These are phyloP conservation scores for Rhagologus leucostigma DNA, from an alignment of 2,113 vertebrate species.

Conservation along the genomic window DNA sequence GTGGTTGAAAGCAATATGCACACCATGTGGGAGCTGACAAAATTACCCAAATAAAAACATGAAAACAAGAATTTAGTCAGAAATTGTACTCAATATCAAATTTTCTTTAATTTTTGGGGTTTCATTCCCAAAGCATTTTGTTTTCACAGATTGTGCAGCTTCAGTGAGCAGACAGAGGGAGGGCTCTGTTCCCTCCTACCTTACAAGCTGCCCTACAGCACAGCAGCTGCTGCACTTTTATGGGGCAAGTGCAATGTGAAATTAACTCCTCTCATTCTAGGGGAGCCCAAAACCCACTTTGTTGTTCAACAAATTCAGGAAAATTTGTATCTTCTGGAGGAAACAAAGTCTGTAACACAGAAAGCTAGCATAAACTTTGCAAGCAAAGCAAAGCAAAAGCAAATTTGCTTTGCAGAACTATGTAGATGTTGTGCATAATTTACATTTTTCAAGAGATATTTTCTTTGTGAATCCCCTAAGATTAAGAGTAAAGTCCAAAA, in stretches of 20 bases:
- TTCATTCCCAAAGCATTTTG: not conserved
- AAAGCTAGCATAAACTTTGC: not conserved
- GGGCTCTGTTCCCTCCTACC: not conserved
- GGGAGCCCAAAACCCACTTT: not conserved
- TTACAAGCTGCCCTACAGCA: fast-evolving
- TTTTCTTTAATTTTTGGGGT: not conserved
- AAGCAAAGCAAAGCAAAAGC: no score
- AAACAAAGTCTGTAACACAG: not conserved
- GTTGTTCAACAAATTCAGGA: not conserved
- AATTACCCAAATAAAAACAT: not conserved
- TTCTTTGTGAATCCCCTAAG: not conserved
- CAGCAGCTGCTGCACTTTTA: not conserved
- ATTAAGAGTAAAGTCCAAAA: not conserved
- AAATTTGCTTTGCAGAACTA: not conserved
- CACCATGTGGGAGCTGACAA: not conserved
- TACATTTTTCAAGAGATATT: not conserved
- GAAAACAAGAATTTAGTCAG: not conserved
- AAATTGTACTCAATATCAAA: not conserved
- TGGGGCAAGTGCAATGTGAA: not conserved
- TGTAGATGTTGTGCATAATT: not conserved
- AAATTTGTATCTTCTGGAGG: not conserved
- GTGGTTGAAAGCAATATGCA: not conserved
- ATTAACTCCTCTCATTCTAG: not conserved
- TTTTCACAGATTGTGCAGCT: not conserved
- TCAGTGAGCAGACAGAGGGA: not conserved